Evolutionary conservation across 2,888 invertebrate species (phyloP), one percentile per base, ranked within the genome.

Genomic region (Ophion ellenae): DNA sequence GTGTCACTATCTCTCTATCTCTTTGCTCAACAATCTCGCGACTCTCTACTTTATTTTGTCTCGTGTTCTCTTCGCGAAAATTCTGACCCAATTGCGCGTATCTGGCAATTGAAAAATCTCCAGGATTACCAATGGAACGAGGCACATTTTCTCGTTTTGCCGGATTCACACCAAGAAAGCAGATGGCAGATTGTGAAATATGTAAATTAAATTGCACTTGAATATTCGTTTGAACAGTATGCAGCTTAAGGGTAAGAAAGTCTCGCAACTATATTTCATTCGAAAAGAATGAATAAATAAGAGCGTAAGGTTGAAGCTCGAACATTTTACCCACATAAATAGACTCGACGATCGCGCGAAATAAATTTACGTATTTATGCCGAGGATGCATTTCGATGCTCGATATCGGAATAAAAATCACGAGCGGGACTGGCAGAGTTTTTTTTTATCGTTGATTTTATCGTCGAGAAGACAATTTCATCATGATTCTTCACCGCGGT

Each of bases 391-490:
- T 45, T 36, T 20, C n/a, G 57, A 45, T 53, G 11, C 10, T 57
- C 40, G 40, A 24, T 59, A 61, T 61, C 59, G 61, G 20, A 74
- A n/a, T 40, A 24, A 36, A 57, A 53, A 67, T 53, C 63, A 11
- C 28, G n/a, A 67, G 57, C 24, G 69, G 40, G 53, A 14, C 53
- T 53, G 53, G 53, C 2, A 14, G 53, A 17, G 53, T 17, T 14
- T 53, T 53, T 47, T 69, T 78, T 69, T 28, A 45, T 61, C 59
- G 77, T 57, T 32, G 45, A 59, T 77, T 77, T 77, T 57, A 77
- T 77, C 66, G 67, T 59, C 24, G 45, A 77, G 77, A 61, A 69
- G 77, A 78, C 67, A 69, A 78, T 78, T 78, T 20, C 57, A 77
- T 77, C 77, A 59, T 59, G 64, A 53, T 63, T 79, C 71, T 79